Evolutionary conservation across 53 echinoderm and acorn worm genomes (phyloP), one percentile per base, ranked within the genome.

Genomic region (Zoroaster sp.): DNA sequence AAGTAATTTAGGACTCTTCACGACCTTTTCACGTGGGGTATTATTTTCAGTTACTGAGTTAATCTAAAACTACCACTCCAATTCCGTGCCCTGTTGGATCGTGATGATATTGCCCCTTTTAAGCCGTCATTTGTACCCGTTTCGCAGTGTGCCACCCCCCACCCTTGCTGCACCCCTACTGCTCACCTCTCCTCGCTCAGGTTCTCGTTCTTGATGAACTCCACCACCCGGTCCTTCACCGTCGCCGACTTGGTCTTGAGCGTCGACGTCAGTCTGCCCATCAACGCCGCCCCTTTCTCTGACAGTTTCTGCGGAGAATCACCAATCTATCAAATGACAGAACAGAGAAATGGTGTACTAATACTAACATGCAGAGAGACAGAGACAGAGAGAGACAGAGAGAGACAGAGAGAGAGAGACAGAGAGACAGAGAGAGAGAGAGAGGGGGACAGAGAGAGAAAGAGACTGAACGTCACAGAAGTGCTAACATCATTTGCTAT

Each of bases 121-220:
- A n/a, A n/a, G n/a, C n/a, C n/a, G n/a, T n/a, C n/a, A n/a, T n/a
- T n/a, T n/a, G n/a, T n/a, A n/a, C n/a, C n/a, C 15, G 18, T 13
- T 4, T 63, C 23, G 65, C 23, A 63, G 65, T 4, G 65, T 21
- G 20, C 65, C 23, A 21, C 14, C 49, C 49, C 49, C 8, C 8
- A 47, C 14, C 8, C 14, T 47, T 47, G 14, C 8, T 10, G 8
- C 49, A 14, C 8, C 8, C 8, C 8, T 3, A 21, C 40, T 5
- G 37, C 90, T 90, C 67, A 95, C 97, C 94, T 95, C n/a, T 97
- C 97, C 38, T 95, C 98, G 34, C 69, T 80, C 41, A 75, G 47
- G 9, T 70, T 76, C 79, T 97, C 95, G 72, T 97, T 97, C 82
- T 97, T 95, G 70, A 97, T 97, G 72, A 95, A 97, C 67, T 97